These are phyloP conservation scores for Gadus chalcogrammus DNA, from an alignment of 2,113 vertebrate species.

Conservation along the genomic window DNA sequence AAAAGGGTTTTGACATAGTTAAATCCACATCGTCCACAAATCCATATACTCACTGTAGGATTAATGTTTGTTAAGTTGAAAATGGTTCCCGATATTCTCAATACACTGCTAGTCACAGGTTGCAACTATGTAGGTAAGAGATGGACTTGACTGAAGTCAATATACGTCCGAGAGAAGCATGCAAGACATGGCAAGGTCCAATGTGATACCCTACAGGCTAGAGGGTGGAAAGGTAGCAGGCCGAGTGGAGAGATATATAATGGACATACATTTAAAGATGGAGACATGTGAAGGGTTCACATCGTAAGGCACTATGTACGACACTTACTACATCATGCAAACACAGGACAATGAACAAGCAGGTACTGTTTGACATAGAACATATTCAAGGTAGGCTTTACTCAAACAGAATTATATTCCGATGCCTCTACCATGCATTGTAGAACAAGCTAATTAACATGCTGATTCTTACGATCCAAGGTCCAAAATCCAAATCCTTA, in stretches of 20 bases:
- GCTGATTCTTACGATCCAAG: conserved; percentile 60
- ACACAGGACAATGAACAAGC: neutral
- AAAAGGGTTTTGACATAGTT: too few relatives aligned
- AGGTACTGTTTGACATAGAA: neutral
- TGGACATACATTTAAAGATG: too few relatives aligned
- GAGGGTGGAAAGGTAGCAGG: too few relatives aligned
- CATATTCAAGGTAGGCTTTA: conserved; percentile 11
- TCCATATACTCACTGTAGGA: conserved; percentile 1
- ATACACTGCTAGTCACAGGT: neutral
- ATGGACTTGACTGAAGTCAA: too few relatives aligned
- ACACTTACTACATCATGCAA: conserved; percentile 26
- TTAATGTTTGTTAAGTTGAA: conserved; percentile 1
- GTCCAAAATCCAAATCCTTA: conserved; percentile 32
- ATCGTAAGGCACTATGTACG: conserved; percentile 2
- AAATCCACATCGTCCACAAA: neutral
- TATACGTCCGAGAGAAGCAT: conserved; percentile 32
- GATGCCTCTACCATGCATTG: conserved; percentile 44
- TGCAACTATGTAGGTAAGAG: neutral
- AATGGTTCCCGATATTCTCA: neutral
- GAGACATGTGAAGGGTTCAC: neutral
- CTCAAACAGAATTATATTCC: conserved; percentile 12
- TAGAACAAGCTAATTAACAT: conserved; percentile 39
- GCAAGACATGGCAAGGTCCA: conserved; percentile 34
- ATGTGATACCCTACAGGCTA: conserved; percentile 21
- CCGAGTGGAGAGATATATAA: too few relatives aligned